Evolutionary conservation across 2,797 vertebrate genomes (phyloP).

Genomic region (Sylvia borin): DNA sequence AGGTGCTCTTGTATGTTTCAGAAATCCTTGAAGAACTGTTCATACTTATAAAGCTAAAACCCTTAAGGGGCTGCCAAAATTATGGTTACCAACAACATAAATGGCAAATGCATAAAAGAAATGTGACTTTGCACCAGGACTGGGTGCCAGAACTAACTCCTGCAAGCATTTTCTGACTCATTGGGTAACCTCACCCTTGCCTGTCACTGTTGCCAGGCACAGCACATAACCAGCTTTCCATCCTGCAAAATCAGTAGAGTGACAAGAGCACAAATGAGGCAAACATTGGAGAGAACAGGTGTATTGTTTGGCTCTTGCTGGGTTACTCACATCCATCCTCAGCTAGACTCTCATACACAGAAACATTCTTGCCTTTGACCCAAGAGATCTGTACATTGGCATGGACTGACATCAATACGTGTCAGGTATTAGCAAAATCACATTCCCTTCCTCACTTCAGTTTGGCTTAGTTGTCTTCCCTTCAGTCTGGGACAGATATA

Average conservation of each 20-base stretch:
- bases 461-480: neutral
- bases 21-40: neutral
- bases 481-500: neutral
- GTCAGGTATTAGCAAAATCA: neutral
- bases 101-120: neutral
- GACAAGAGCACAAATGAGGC: neutral
- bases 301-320: neutral
- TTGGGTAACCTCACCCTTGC: neutral
- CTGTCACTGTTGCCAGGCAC: neutral
- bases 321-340: neutral
- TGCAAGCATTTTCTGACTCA: neutral
- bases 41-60: neutral
- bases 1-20: neutral
- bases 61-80: neutral
- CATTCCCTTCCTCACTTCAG: neutral
- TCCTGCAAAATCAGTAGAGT: neutral
- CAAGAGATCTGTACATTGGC: neutral
- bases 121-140: neutral
- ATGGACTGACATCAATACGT: accelerated
- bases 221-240: neutral
- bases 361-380: neutral
- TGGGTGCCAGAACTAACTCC: neutral
- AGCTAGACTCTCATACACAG: neutral
- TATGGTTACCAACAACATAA: neutral
- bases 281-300: neutral